These are phyloP conservation scores for Dasypolia templi DNA, from an alignment of 2,888 invertebrate genomes.

Conservation along the genomic window DNA sequence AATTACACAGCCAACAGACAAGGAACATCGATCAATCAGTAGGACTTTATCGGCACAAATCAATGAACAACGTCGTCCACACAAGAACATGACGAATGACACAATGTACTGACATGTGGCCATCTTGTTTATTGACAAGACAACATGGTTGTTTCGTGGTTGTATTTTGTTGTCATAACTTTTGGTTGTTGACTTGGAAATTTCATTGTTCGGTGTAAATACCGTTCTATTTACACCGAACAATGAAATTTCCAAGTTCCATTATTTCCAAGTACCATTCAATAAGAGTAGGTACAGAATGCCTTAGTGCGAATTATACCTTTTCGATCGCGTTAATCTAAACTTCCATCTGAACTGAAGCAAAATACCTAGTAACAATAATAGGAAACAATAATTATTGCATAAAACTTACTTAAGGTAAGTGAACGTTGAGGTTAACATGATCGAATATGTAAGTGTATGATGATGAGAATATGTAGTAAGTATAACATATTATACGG, in stretches of 20 bases:
- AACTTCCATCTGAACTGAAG: neutral
- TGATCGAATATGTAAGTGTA: neutral
- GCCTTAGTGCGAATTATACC: neutral
- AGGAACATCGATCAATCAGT: conserved; percentile 43
- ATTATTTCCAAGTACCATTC: no score
- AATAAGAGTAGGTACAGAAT: neutral
- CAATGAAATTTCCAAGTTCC: no score
- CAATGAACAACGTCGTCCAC: conserved; percentile 28
- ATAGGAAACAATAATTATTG: neutral
- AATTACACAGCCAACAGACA: conserved; percentile 45
- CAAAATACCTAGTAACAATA: neutral
- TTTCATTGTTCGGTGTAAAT: neutral
- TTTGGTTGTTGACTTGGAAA: neutral
- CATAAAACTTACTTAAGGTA: neutral
- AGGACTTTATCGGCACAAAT: conserved; percentile 27
- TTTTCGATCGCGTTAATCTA: neutral
- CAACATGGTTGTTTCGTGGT: neutral
- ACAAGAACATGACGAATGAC: conserved; percentile 24
- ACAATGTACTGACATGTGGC: neutral
- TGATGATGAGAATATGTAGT: no score
- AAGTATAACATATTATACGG: no score
- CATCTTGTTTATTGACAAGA: conserved; percentile 6
- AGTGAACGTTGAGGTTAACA: neutral
- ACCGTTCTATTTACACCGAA: no score
- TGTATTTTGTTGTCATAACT: neutral